Evolutionary conservation across 2,888 invertebrate species (phyloP), one percentile per base, ranked within the genome.

Genomic region (Campoplex capitator): DNA sequence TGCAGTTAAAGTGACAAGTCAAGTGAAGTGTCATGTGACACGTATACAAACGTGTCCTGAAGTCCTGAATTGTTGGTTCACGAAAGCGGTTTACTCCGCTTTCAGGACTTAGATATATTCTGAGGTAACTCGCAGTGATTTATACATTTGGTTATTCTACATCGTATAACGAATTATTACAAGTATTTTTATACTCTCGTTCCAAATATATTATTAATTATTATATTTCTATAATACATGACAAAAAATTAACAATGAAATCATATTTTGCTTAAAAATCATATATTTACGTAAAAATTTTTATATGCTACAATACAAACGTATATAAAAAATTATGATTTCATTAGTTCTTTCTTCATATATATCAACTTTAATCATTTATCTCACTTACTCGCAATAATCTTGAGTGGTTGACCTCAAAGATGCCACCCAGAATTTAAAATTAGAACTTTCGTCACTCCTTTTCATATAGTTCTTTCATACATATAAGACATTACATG

Each of bases 81-180:
- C 82, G 68, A 85, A 87, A 87, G 87, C 85, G 87, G 87, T 87
- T 87, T 71, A 45, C 83, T 83, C 87, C 76, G 85, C 83, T 79
- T 78, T 68, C 75, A 82, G 70, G 83, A 58, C 70, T 38, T 62
- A 65, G 71, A 68, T 23, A 42, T 35, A 70, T 58, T 67, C 23
- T 48, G 28, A 58, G 73, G 71, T 77, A 71, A 76, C 67, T 71
- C 23, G 42, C 76, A 76, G 23, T 56, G 71, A 85, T 71, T 80
- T 23, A 76, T 45, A 67, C 65, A 54, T 74, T 65, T 54, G 75
- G 28, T 70, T 54, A 54, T 23, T 65, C 45, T 56, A 54, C 18
- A 58, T 11, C 2, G 9, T 11, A 13, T 11, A 38, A 35, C 62
- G 58, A 65, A 42, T 54, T 11, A 28, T 32, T 54, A 45, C 16